These are phyloP conservation scores for Stegastes partitus DNA, from an alignment of 2,113 vertebrate species.

Conservation along the genomic window DNA sequence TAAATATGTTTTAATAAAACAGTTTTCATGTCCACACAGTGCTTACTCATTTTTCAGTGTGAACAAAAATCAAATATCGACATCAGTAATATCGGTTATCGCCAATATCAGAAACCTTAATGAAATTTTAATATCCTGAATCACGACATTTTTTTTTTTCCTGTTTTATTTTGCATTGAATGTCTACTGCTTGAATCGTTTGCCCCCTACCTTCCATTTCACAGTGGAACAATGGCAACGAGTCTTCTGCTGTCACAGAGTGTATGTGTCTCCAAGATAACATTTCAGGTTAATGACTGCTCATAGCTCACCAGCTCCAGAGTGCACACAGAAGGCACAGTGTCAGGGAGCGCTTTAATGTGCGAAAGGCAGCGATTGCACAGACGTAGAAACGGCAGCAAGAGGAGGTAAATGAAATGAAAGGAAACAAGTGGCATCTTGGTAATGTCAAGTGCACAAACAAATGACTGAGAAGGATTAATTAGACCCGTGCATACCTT, in stretches of 20 bases:
- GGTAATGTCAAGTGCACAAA: conserved; percentile 52
- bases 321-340: conserved; percentile 23
- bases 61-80: no score
- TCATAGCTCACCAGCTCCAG: conserved; percentile 41
- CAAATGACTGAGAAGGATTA: conserved; percentile 61
- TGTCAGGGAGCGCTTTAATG: conserved; percentile 41
- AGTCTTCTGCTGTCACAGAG: conserved; percentile 28
- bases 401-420: conserved; percentile 30
- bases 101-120: no score
- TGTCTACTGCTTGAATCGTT: conserved; percentile 10
- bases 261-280: conserved; percentile 38
- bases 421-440: conserved; percentile 54
- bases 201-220: conserved; percentile 18
- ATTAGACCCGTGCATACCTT: conserved; percentile 39
- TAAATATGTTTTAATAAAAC: no score
- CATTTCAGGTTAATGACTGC: conserved; percentile 57
- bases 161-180: not conserved
- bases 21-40: no score
- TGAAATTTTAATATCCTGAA: no score
- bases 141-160: no score
- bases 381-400: not conserved
- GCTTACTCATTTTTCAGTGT: no score
- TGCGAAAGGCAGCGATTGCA: conserved; percentile 3
- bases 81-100: no score
- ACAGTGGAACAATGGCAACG: conserved; percentile 26